phyloP scores from a whole-genome alignment of 2,113 vertebrate species.

The Athene cunicularia region DNA sequence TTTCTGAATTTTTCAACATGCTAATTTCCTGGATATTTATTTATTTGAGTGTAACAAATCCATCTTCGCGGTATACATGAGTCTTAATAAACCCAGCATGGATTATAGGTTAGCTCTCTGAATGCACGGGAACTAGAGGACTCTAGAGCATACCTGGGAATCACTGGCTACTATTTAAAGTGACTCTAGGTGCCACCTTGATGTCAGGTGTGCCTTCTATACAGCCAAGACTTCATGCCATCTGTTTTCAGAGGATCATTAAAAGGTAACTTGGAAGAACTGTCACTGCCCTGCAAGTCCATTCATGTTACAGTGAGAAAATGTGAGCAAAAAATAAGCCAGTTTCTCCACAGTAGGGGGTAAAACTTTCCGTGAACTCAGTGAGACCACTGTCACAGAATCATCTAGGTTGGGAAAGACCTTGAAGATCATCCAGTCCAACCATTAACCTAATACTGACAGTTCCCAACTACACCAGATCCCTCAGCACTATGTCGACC shows the following conservation, averaged over 20 bases:
- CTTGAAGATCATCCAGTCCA: no score
- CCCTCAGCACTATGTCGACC: no score
- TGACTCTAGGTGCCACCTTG: not conserved
- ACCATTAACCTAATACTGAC: no score
- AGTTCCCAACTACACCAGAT: no score
- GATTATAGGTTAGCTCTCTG: not conserved
- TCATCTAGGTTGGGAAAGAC: no score
- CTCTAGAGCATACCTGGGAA: not conserved
- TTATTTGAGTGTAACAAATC: not conserved
- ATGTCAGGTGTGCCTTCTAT: not conserved
- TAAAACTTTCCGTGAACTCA: not conserved
- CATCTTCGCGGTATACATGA: not conserved
- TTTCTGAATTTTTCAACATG: not conserved
- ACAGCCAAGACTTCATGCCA: not conserved
- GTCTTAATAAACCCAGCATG: not conserved
- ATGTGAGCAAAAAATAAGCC: not conserved
- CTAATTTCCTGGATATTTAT: not conserved
- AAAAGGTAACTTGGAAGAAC: not conserved
- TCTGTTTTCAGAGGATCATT: not conserved
- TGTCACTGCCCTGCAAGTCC: accelerated
- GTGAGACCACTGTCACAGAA: not conserved
- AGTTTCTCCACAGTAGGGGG: not conserved
- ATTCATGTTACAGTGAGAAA: not conserved
- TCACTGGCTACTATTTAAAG: not conserved
- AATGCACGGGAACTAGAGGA: not conserved